Conservation (phyloP, 2,113 vertebrate species). For the Antechinus stuartii region DNA sequence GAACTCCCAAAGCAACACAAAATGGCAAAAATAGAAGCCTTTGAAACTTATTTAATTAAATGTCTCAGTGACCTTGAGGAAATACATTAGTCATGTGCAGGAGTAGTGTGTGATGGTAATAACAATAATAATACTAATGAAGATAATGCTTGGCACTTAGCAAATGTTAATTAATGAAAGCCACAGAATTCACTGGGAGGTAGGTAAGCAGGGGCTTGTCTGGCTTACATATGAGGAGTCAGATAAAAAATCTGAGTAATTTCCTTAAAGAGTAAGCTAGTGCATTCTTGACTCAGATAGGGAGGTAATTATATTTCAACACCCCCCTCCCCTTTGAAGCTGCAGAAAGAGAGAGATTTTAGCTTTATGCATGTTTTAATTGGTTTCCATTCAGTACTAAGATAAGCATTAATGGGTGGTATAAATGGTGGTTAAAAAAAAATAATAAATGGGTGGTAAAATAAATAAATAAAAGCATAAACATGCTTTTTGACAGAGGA, state of each 20-base stretch:
- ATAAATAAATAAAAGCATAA: background rate
- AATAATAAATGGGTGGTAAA: background rate
- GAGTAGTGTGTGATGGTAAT: background rate
- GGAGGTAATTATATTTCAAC: conserved; percentile 61
- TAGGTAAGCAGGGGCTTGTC: conserved; percentile 33
- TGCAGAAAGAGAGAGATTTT: conserved; percentile 29
- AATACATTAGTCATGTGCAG: conserved; percentile 46
- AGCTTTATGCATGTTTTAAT: conserved; percentile 44
- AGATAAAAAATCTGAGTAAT: conserved; percentile 38
- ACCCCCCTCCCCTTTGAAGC: background rate
- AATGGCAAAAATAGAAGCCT: conserved; percentile 66
- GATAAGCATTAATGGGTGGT: conserved; percentile 28
- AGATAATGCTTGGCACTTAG: background rate
- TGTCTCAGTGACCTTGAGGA: conserved; percentile 62
- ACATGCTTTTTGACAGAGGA: background rate
- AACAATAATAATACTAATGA: background rate
- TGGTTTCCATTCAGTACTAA: conserved; percentile 52
- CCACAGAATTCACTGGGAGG: background rate
- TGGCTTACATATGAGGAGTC: conserved; percentile 39
- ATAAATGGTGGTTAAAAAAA: background rate
- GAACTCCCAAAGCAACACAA: conserved; percentile 75
- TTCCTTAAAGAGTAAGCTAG: conserved; percentile 64
- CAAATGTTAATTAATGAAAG: conserved; percentile 23
- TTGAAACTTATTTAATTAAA: conserved; percentile 62
- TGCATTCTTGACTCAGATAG: conserved; percentile 55